Conservation (phyloP, 2,113 vertebrate genomes). For the Ramphastos sulfuratus region DNA sequence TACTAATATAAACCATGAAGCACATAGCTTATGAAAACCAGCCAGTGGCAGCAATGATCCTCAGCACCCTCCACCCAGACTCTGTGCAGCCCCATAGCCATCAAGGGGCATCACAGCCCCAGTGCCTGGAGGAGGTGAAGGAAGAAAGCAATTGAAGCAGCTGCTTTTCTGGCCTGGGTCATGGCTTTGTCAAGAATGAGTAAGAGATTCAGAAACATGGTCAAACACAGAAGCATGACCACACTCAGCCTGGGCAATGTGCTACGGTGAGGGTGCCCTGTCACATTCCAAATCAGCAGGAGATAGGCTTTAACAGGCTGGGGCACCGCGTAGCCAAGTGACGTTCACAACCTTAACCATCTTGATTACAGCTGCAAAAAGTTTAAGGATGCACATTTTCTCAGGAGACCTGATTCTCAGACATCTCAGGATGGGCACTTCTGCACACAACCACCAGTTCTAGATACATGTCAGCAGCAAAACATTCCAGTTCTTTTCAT, state of each 20-base stretch:
- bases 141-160: background rate
- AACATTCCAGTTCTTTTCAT: background rate
- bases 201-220: background rate
- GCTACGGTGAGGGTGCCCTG: accelerated
- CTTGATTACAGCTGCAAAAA: background rate
- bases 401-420: background rate
- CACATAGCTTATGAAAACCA: background rate
- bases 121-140: background rate
- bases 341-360: background rate
- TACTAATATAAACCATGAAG: background rate
- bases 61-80: background rate
- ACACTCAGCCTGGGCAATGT: accelerated
- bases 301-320: background rate
- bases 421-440: background rate
- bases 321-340: background rate
- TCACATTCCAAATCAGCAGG: background rate
- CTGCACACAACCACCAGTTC: background rate
- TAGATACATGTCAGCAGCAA: background rate
- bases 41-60: background rate
- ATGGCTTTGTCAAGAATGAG: background rate
- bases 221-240: accelerated
- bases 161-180: background rate
- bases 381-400: background rate
- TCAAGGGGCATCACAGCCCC: background rate
- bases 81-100: accelerated